Evolutionary conservation across 2,888 invertebrate genomes (phyloP).

Genomic region (Gymnocheta viridis): DNA sequence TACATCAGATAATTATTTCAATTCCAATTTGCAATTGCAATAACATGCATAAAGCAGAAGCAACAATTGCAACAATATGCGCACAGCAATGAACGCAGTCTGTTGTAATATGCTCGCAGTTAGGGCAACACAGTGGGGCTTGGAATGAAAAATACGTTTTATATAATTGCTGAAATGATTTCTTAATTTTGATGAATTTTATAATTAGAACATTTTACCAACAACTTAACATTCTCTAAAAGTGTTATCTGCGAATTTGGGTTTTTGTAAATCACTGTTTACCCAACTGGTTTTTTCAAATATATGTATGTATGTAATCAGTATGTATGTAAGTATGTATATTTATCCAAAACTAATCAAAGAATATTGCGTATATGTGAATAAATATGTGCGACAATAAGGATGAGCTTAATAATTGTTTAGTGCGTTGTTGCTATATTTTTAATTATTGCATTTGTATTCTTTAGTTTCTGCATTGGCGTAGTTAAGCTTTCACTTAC

Average conservation of each 20-base stretch:
- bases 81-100: constrained; percentile 32
- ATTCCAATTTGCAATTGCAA: constrained; percentile 73
- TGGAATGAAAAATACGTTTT: not conserved
- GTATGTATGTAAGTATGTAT: no score
- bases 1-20: constrained; percentile 74
- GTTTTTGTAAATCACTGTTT: not conserved
- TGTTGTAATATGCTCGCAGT: not conserved
- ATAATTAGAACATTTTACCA: not conserved
- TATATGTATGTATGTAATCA: no score
- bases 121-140: constrained; percentile 32
- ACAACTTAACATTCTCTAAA: not conserved
- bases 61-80: constrained; percentile 44
- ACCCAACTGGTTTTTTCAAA: not conserved
- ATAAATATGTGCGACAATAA: constrained; percentile 58
- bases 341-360: not conserved
- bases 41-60: constrained; percentile 63
- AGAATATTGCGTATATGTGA: constrained; percentile 46
- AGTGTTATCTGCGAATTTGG: not conserved
- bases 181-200: no score
- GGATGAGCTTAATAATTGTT: constrained; percentile 63
- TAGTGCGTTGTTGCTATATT: constrained; percentile 33
- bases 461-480: no score
- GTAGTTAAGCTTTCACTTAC: no score
- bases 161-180: not conserved
- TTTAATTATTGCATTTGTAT: constrained; percentile 13